Conservation (phyloP, 2,888 invertebrate species). For the Hydroisotoma schaefferi region DNA sequence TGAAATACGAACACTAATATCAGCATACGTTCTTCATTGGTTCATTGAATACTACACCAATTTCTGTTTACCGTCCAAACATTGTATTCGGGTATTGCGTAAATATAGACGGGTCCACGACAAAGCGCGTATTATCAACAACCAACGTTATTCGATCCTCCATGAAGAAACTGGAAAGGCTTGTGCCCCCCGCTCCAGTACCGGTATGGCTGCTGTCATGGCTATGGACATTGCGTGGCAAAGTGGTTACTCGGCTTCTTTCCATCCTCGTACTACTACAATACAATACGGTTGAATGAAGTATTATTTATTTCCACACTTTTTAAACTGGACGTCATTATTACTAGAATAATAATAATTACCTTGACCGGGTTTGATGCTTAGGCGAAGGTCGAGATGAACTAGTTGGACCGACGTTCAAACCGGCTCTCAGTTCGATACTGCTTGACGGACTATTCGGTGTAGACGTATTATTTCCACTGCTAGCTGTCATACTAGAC, state of each 20-base stretch:
- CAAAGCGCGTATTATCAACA: constrained; percentile 93
- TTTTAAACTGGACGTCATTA: too few species aligned
- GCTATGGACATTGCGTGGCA: constrained; percentile 25
- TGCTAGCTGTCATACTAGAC: constrained; percentile 53
- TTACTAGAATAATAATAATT: too few species aligned
- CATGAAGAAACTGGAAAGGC: constrained; percentile 50
- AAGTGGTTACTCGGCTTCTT: constrained; percentile 27
- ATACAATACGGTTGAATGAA: not conserved
- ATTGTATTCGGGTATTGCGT: constrained; percentile 96
- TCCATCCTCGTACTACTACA: constrained; percentile 28
- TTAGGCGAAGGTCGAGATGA: constrained; percentile 4
- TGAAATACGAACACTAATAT: constrained; percentile 50
- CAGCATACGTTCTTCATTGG: not conserved
- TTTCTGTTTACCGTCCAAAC: constrained; percentile 69
- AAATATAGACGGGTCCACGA: constrained; percentile 88
- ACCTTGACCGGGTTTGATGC: not conserved
- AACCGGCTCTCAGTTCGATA: constrained; percentile 9
- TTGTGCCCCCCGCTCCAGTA: constrained; percentile 50
- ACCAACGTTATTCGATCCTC: constrained; percentile 84
- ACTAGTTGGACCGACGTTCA: not conserved
- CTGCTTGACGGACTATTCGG: constrained; percentile 20
- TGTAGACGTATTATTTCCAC: constrained; percentile 25
- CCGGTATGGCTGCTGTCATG: constrained; percentile 48
- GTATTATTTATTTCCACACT: not conserved
- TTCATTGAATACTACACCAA: not conserved